These are phyloP conservation scores for Pseudonaja textilis DNA, from an alignment of 2,113 vertebrate genomes.

Conservation along the genomic window DNA sequence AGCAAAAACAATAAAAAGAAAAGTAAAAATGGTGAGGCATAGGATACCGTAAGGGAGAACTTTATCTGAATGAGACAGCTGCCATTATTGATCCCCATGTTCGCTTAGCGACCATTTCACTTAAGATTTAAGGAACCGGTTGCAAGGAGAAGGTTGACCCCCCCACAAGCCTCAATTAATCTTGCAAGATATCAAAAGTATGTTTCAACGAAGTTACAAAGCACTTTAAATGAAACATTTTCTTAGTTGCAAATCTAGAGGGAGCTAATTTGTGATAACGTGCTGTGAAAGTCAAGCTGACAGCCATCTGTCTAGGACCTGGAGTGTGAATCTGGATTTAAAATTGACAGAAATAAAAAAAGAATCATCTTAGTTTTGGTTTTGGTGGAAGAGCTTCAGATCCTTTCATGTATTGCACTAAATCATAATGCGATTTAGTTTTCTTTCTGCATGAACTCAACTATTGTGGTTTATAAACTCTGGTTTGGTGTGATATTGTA, in stretches of 20 bases:
- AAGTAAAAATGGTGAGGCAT: background rate
- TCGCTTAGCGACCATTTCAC: background rate
- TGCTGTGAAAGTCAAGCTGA: background rate
- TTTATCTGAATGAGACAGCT: background rate
- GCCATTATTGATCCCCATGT: background rate
- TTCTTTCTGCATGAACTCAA: background rate
- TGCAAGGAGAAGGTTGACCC: background rate
- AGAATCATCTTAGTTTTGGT: background rate
- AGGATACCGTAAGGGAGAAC: background rate
- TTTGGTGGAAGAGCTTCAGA: background rate
- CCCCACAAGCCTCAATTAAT: background rate
- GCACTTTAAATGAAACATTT: background rate
- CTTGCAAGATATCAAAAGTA: background rate
- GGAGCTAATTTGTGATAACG: background rate
- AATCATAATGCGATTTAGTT: background rate
- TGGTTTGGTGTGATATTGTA: background rate
- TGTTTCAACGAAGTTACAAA: background rate
- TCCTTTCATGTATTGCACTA: background rate
- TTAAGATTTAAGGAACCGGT: background rate
- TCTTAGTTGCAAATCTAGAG: background rate
- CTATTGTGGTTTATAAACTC: background rate
- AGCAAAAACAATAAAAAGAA: background rate
- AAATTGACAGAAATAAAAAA: background rate
- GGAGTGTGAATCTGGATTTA: background rate
- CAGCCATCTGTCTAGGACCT: background rate